These are phyloP conservation scores for Neocrepidodera transversa DNA, from an alignment of 2,888 invertebrate genomes.

Conservation along the genomic window DNA sequence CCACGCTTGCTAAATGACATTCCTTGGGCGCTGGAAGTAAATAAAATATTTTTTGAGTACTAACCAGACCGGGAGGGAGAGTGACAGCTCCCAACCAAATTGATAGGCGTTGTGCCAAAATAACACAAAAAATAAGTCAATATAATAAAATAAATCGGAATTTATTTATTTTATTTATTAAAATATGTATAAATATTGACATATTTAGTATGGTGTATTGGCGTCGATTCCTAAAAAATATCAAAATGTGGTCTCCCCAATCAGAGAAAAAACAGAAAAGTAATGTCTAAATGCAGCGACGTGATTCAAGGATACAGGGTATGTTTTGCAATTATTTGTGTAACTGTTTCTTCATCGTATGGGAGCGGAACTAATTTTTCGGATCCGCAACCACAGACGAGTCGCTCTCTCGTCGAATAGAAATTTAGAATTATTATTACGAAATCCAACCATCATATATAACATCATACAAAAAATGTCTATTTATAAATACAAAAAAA, in stretches of 20 bases:
- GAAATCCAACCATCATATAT: neutral
- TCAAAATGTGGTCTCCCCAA: constrained; percentile 52
- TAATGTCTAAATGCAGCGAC: constrained; percentile 65
- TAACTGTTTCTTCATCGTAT: constrained; percentile 61
- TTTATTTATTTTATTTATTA: constrained; percentile 36
- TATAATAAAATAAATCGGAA: no score
- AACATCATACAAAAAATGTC: no score
- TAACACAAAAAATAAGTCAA: neutral
- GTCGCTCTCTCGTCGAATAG: constrained; percentile 44
- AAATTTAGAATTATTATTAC: constrained; percentile 19
- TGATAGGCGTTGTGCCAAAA: constrained; percentile 10
- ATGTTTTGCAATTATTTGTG: constrained; percentile 91
- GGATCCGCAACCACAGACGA: constrained; percentile 50
- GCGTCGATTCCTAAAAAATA: constrained; percentile 25
- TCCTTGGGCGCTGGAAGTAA: constrained; percentile 57
- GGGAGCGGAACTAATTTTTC: constrained; percentile 55
- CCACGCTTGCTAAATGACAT: constrained; percentile 59
- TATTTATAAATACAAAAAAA: no score
- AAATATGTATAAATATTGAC: no score
- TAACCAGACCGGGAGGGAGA: constrained; percentile 46
- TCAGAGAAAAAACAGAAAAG: constrained; percentile 56
- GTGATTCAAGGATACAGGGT: constrained; percentile 93
- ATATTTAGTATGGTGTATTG: no score
- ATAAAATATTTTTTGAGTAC: constrained; percentile 46
- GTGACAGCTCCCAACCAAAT: constrained; percentile 44